These are phyloP conservation scores for Eulemur mongoz DNA, from an alignment of 2,797 vertebrate genomes.

Conservation along the genomic window DNA sequence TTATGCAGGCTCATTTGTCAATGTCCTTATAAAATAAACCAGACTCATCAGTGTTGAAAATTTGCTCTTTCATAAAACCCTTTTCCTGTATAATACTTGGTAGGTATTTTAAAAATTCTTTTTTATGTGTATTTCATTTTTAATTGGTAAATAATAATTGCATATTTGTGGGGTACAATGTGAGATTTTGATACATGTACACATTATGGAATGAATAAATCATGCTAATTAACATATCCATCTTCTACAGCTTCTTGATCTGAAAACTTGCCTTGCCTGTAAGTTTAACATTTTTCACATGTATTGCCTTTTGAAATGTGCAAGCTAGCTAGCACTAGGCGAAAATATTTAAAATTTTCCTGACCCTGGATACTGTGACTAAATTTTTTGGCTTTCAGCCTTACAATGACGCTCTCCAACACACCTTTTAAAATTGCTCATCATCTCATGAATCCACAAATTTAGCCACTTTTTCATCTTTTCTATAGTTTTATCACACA, in stretches of 20 bases:
- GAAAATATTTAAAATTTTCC: background rate
- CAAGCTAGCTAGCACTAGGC: background rate
- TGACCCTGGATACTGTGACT: background rate
- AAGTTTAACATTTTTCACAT: background rate
- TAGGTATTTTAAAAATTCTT: background rate
- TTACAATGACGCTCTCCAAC: background rate
- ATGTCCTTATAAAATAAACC: background rate
- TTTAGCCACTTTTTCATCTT: background rate
- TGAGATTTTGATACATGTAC: background rate
- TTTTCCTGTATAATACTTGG: background rate
- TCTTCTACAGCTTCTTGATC: background rate
- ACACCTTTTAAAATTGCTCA: background rate
- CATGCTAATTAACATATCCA: background rate
- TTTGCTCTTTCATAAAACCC: background rate
- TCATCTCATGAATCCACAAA: background rate
- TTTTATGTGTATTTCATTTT: background rate
- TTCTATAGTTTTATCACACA: background rate
- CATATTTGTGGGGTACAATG: background rate
- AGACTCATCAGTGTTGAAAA: background rate
- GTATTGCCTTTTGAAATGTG: background rate
- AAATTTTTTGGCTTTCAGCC: background rate
- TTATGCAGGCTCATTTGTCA: slow-evolving; percentile 8
- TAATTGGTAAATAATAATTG: background rate
- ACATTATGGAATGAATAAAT: background rate
- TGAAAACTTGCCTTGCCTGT: background rate